phyloP scores from a whole-genome alignment of 2,113 vertebrate species.

The Galemys pyrenaicus region DNA sequence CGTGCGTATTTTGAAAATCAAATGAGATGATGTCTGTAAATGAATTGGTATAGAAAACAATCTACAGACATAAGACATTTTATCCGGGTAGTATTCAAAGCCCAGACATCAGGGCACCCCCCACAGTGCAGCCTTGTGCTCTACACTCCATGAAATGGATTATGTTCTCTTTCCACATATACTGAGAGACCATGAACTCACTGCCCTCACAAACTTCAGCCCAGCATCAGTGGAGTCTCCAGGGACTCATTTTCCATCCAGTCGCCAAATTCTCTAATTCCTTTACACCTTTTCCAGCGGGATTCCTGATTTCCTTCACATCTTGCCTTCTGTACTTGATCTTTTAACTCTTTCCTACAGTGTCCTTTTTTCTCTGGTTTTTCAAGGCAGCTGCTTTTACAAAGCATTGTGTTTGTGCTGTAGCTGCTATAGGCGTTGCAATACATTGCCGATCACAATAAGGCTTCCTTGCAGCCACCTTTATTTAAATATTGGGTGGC shows the following conservation, averaged over 20 bases:
- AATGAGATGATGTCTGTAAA: not conserved
- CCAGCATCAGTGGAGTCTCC: no score
- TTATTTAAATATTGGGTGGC: not conserved
- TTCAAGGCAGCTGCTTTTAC: not conserved
- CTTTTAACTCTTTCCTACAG: not conserved
- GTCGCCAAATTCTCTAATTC: not conserved
- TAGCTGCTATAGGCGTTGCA: not conserved
- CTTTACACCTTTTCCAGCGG: not conserved
- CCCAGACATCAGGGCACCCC: not conserved
- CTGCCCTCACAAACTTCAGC: not conserved
- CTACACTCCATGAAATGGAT: not conserved
- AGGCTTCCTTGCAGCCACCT: not conserved
- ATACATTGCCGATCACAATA: not conserved
- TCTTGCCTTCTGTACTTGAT: not conserved
- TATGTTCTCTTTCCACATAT: rapidly evolving
- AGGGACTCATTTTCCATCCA: not conserved
- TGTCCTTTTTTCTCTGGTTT: not conserved
- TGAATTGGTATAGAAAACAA: not conserved
- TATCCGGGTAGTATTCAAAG: not conserved
- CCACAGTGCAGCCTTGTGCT: not conserved
- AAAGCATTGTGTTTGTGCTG: not conserved
- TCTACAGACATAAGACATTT: not conserved
- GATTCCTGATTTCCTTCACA: not conserved
- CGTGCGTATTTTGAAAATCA: not conserved
- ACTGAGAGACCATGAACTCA: not conserved